phyloP scores from a whole-genome alignment of 2,797 vertebrate genomes.

The Brotula barbata region DNA sequence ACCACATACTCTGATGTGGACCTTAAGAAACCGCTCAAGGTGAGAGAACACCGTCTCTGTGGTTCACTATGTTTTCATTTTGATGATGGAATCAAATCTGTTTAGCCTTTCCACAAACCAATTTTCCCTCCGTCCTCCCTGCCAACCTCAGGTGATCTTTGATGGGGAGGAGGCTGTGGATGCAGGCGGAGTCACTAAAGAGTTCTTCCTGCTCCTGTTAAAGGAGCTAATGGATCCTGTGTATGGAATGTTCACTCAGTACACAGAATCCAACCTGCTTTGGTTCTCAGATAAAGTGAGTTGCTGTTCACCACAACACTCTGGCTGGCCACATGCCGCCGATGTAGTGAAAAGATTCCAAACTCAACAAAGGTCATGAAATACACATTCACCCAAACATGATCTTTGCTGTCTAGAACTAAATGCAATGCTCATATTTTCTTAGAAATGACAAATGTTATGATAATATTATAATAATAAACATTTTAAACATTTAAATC shows the following conservation, averaged over 20 bases:
- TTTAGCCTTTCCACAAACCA: too few species aligned
- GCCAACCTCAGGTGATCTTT: conserved; percentile 87
- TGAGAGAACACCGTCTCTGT: conserved; percentile 54
- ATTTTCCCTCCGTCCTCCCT: background rate
- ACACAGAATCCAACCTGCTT: conserved; percentile 91
- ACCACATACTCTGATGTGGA: conserved; percentile 95
- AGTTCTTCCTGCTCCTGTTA: conserved; percentile 94
- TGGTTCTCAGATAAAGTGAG: conserved; percentile 98
- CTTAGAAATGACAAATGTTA: too few species aligned
- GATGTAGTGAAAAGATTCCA: background rate
- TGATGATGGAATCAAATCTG: too few species aligned
- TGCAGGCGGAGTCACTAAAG: conserved; percentile 94
- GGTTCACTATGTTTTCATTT: background rate
- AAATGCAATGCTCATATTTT: too few species aligned
- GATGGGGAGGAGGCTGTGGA: conserved; percentile 97
- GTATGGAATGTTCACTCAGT: conserved; percentile 97
- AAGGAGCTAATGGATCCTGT: conserved; percentile 96
- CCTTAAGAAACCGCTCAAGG: conserved; percentile 97
- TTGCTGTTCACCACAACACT: conserved; percentile 1
- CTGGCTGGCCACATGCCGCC: background rate
- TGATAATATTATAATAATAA: background rate
- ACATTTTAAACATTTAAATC: background rate
- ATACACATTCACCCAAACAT: too few species aligned
- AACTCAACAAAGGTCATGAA: too few species aligned
- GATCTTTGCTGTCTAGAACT: too few species aligned